Conservation (phyloP, 2,113 vertebrate genomes). For the Aptenodytes forsteri region DNA sequence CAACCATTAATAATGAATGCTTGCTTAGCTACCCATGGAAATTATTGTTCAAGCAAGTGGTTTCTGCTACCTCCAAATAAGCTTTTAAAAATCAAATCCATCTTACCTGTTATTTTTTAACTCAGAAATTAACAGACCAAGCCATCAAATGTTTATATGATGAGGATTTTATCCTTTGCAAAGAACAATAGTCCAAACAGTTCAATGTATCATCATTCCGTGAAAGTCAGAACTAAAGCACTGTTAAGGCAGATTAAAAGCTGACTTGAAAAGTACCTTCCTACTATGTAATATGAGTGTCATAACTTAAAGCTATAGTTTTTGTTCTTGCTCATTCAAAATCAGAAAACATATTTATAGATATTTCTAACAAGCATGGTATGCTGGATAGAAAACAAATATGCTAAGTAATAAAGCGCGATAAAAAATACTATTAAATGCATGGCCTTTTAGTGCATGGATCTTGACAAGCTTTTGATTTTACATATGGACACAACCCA, state of each 20-base stretch:
- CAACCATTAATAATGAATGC: neutral
- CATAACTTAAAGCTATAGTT: neutral
- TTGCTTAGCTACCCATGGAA: neutral
- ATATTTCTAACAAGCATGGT: neutral
- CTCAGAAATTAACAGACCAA: neutral
- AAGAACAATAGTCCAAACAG: neutral
- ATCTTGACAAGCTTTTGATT: neutral
- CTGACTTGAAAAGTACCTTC: neutral
- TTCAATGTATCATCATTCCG: neutral
- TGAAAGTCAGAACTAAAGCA: neutral
- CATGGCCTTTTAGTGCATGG: neutral
- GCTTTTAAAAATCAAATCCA: conserved; percentile 18
- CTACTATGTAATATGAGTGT: neutral
- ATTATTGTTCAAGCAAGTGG: neutral
- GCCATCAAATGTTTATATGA: conserved; percentile 7
- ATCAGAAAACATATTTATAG: neutral
- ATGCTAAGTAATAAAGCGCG: neutral
- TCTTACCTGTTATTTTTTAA: neutral
- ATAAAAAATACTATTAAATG: neutral
- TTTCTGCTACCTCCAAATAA: neutral
- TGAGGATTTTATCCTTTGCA: neutral
- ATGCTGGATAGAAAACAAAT: neutral
- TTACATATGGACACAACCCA: neutral
- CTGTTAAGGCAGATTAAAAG: neutral
- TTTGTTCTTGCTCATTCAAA: neutral